A percentile compares a stretch with the other conserved stretches of the same genome.
phyloP scores from a whole-genome alignment of 2,888 invertebrate species.

The Melanotus villosus region DNA sequence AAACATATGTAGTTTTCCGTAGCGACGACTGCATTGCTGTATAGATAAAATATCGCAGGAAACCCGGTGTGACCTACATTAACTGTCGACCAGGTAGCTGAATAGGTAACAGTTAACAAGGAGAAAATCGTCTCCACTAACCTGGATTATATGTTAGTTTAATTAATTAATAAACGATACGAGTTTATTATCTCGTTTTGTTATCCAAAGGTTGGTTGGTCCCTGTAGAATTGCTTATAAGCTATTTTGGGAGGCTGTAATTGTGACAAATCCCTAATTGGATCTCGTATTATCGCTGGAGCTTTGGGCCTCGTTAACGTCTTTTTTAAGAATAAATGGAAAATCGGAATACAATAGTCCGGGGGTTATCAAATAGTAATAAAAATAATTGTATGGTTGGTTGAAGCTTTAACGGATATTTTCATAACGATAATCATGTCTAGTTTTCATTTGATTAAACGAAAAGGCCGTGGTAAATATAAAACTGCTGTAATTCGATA shows the following conservation, averaged over 20 bases:
- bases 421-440: too few species aligned
- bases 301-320: too few species aligned
- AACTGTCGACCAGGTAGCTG: background rate
- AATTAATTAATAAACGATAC: constrained; percentile 3
- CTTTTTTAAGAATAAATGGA: too few species aligned
- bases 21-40: constrained; percentile 22
- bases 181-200: background rate
- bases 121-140: background rate
- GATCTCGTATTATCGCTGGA: too few species aligned
- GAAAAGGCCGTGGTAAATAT: too few species aligned
- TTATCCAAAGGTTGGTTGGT: background rate
- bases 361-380: too few species aligned
- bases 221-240: background rate
- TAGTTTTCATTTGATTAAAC: too few species aligned
- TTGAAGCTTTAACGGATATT: too few species aligned
- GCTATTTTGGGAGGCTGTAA: background rate
- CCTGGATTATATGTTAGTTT: background rate
- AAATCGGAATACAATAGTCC: too few species aligned
- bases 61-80: constrained; percentile 20
- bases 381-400: too few species aligned
- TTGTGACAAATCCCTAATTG: background rate
- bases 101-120: background rate
- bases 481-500: too few species aligned
- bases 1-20: constrained; percentile 20
- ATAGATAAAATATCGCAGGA: background rate